Evolutionary conservation across 2,113 vertebrate species (phyloP), one percentile per base, ranked within the genome.

Genomic region (Colossoma macropomum): DNA sequence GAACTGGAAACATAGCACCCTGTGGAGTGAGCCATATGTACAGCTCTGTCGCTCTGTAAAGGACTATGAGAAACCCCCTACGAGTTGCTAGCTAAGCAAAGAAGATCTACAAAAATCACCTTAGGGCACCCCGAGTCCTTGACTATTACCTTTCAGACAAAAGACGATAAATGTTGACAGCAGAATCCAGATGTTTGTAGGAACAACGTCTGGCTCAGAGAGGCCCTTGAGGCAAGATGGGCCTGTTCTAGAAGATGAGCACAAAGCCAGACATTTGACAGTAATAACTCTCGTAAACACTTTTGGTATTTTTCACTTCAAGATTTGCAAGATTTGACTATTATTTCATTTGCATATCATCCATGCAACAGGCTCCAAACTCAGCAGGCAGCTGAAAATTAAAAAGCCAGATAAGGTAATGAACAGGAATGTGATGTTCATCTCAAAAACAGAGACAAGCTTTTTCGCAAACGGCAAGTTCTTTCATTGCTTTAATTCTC

Each of bases 131-230:
- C 16, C 23, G 11, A 52, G 23, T 85, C 75, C 76, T 6, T 27
- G 84, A 83, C 75, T 85, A 66, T 69, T 80, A 65, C 32, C 75
- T 82, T 73, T 72, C 70, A 83, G 71, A 63, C 59, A 84, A 79
- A 72, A 32, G 77, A 86, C 66, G 86, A 85, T 89, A 89, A 87
- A 89, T 81, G 79, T 62, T 86, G 5, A 84, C 75, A 85, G 27
- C 62, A 63, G 41, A 83, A 86, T 48, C 80, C 91, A 92, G 90
- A 92, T 91, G 90, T 92, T 89, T 90, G 45, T 83, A 75, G 66
- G 75, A 85, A 90, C 87, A 80, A 86, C 71, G 74, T 65, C 76
- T 79, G 80, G 85, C 75, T 77, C 16, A 21, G 27, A 75, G 82
- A 82, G 80, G 17, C 7, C 70, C 85, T 79, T 83, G 88, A 87